Conservation (phyloP, 2,113 vertebrate species). For the Dasyornis broadbenti region DNA sequence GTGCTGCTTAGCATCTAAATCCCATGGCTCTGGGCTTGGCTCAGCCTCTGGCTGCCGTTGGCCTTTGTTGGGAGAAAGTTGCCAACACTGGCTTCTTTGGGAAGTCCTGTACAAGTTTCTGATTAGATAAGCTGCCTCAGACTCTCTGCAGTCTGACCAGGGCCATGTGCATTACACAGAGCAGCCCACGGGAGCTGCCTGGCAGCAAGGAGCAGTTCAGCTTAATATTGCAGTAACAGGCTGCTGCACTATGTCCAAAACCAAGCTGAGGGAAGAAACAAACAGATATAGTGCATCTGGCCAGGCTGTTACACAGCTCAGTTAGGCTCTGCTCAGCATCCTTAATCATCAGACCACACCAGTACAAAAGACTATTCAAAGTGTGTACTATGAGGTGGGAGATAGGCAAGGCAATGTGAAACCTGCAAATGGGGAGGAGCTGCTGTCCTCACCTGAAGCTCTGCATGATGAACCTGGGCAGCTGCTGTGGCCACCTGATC, state of each 20-base stretch:
- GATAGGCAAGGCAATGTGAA: not conserved
- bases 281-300: not conserved
- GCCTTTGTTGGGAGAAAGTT: not conserved
- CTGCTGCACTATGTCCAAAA: not conserved
- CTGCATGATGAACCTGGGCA: slow-evolving; percentile 92
- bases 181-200: fast-evolving
- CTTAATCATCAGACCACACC: fast-evolving
- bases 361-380: not conserved
- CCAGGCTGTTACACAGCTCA: not conserved
- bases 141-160: not conserved
- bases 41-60: not conserved
- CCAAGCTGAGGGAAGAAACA: not conserved
- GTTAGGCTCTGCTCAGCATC: not conserved
- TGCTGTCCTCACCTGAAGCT: slow-evolving; percentile 82
- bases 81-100: not conserved
- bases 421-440: not conserved
- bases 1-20: not conserved
- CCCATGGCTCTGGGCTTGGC: not conserved
- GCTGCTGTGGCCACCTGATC: slow-evolving; percentile 94
- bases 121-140: not conserved
- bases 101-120: not conserved
- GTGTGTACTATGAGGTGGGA: fast-evolving
- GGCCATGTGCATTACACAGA: fast-evolving
- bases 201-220: not conserved
- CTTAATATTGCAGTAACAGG: not conserved